These are phyloP conservation scores for Eptesicus fuscus DNA, from an alignment of 2,113 vertebrate genomes.

Conservation along the genomic window DNA sequence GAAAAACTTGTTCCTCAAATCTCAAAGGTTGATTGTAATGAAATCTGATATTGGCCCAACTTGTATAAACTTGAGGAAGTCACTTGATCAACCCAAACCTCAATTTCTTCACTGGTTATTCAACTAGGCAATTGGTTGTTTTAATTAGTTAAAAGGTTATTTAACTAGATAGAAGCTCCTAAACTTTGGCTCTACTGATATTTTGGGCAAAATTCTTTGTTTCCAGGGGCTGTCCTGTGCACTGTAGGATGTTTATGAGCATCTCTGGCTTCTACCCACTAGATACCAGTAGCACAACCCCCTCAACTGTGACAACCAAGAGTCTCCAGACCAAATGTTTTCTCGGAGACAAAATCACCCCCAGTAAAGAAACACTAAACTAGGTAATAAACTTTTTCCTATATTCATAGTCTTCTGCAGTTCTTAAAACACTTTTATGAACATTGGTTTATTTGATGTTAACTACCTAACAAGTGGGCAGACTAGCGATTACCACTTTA, in stretches of 20 bases:
- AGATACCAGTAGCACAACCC: background rate
- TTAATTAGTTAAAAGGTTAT: background rate
- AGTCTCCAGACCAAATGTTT: background rate
- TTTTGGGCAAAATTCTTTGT: background rate
- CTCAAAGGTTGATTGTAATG: background rate
- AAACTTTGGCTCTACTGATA: background rate
- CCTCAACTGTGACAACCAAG: background rate
- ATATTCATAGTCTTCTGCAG: background rate
- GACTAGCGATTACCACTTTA: background rate
- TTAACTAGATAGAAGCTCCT: background rate
- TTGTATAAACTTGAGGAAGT: background rate
- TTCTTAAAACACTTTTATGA: background rate
- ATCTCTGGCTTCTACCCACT: background rate
- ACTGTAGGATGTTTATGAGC: background rate
- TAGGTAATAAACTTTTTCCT: background rate
- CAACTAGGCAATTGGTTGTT: background rate
- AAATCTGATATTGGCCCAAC: background rate
- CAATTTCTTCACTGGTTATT: background rate
- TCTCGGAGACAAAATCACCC: background rate
- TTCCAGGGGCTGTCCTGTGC: background rate
- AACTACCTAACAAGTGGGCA: background rate
- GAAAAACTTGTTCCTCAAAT: constrained; percentile 16
- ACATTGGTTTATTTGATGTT: background rate
- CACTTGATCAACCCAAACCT: background rate
- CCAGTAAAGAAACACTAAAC: background rate